Percentiles rank a stretch among this genome's conserved stretches.
Conservation (phyloP, 2,888 invertebrate genomes). For the Geotrupes spiniger region DNA sequence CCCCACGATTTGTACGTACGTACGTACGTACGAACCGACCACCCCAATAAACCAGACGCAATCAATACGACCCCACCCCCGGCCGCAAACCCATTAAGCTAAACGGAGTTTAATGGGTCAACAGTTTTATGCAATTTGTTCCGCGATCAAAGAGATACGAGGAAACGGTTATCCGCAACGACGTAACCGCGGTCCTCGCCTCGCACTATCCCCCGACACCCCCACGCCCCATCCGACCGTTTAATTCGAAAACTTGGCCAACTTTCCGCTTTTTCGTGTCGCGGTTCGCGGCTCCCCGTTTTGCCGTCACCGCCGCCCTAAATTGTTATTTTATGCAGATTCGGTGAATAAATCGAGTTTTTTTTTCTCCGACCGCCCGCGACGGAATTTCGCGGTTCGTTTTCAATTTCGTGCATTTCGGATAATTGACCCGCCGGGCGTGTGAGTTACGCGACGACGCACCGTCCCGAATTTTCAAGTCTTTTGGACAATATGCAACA, state of each 20-base stretch:
- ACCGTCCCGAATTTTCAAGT: no score
- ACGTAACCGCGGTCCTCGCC: neutral
- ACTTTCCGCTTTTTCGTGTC: neutral
- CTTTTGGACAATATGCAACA: no score
- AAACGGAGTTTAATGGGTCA: slow-evolving; percentile 16
- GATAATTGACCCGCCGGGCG: no score
- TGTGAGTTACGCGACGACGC: no score
- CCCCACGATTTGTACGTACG: no score
- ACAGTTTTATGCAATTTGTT: slow-evolving; percentile 18
- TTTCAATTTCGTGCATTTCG: no score
- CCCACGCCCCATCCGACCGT: neutral
- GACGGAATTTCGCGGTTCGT: no score
- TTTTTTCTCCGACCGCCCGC: no score
- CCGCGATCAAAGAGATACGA: slow-evolving; percentile 7
- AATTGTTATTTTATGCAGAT: slow-evolving; percentile 19
- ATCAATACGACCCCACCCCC: neutral
- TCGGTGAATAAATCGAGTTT: slow-evolving; percentile 3
- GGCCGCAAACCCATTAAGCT: slow-evolving; percentile 9
- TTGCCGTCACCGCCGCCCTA: slow-evolving; percentile 1
- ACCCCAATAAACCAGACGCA: no score
- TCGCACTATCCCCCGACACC: neutral
- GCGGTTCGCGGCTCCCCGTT: slow-evolving; percentile 1
- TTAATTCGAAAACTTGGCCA: no score
- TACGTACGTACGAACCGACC: no score
- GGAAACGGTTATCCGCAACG: slow-evolving; percentile 8